Evolutionary conservation across 1,140 invertebrate species (phyloP).

Genomic region (Musca domestica): DNA sequence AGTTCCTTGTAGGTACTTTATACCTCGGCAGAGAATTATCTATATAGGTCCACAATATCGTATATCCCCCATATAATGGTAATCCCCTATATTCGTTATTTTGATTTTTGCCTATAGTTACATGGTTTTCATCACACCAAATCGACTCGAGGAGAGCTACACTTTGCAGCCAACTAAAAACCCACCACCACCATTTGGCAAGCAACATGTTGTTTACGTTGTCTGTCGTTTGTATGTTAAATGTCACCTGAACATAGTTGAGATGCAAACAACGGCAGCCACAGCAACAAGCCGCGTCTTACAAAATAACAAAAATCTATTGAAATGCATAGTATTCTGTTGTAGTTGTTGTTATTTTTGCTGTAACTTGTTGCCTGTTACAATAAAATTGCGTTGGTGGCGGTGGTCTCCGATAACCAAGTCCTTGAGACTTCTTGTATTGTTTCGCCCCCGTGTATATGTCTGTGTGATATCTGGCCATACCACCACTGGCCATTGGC

Average conservation of each 20-base stretch:
- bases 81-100: too few species aligned
- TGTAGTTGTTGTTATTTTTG: neutral
- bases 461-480: too few species aligned
- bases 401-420: constrained; percentile 12
- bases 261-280: neutral
- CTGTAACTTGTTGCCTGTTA: neutral
- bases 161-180: constrained; percentile 3
- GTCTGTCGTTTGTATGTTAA: constrained; percentile 16
- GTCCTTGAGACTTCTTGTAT: constrained; percentile 19
- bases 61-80: too few species aligned
- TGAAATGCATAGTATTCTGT: neutral
- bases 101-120: too few species aligned
- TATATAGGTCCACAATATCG: too few species aligned
- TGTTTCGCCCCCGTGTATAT: neutral
- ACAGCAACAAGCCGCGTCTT: neutral
- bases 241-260: constrained; percentile 21
- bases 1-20: too few species aligned
- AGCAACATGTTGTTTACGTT: constrained; percentile 18
- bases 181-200: neutral
- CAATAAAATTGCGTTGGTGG: constrained; percentile 18
- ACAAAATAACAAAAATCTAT: constrained; percentile 11
- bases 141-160: too few species aligned
- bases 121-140: too few species aligned
- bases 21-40: too few species aligned
- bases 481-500: neutral